Evolutionary conservation across 2,113 vertebrate genomes (phyloP).

Genomic region (Ellobius talpinus): DNA sequence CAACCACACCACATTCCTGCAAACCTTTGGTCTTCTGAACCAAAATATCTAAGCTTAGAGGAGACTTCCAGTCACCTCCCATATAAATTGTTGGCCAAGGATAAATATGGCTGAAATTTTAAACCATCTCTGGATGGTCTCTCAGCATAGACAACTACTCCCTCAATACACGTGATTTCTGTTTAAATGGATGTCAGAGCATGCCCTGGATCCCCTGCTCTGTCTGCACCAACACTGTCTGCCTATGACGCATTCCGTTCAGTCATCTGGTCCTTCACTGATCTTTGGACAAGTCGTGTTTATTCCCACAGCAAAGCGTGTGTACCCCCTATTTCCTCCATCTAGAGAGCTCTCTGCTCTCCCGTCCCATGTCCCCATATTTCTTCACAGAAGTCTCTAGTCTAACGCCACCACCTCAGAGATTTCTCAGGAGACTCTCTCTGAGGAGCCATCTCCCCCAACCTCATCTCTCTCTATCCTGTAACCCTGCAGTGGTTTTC

Average conservation of each 20-base stretch:
- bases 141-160: background rate
- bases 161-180: background rate
- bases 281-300: background rate
- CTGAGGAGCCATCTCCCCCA: background rate
- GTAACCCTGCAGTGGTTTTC: background rate
- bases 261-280: background rate
- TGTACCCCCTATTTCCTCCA: background rate
- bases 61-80: background rate
- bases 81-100: background rate
- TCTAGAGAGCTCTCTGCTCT: background rate
- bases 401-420: background rate
- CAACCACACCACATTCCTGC: background rate
- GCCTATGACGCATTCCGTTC: background rate
- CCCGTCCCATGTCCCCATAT: background rate
- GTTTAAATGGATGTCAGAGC: background rate
- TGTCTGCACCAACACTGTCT: too few relatives aligned
- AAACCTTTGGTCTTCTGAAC: background rate
- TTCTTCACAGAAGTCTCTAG: background rate
- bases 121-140: background rate
- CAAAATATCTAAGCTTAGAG: background rate
- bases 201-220: too few relatives aligned
- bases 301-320: background rate
- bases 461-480: background rate
- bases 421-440: background rate
- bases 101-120: background rate